Conservation (phyloP, 2,113 vertebrate genomes). For the Petrocephalus microphthalmus region DNA sequence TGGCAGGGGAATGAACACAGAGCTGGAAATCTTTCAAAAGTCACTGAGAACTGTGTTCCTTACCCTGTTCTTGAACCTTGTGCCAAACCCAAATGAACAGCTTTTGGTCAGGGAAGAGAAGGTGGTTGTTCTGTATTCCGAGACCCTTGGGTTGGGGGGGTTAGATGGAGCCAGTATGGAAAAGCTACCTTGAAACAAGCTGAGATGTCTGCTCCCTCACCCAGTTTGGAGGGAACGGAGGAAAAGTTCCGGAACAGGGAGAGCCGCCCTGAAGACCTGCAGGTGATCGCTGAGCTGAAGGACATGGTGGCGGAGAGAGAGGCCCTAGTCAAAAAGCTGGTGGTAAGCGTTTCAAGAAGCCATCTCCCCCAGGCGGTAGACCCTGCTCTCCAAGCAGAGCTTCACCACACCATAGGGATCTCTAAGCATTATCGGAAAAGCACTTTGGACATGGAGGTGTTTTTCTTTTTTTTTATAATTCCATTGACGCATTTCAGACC, state of each 20-base stretch:
- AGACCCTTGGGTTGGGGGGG: neutral
- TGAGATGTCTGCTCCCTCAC: neutral
- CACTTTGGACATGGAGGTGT: neutral
- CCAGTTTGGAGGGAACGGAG: constrained; percentile 91
- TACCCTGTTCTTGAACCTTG: neutral
- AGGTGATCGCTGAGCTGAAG: constrained; percentile 91
- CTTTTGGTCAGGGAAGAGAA: neutral
- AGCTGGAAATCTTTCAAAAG: neutral
- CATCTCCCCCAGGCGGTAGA: neutral
- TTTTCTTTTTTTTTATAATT: neutral
- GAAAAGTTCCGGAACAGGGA: constrained; percentile 92
- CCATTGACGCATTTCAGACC: neutral
- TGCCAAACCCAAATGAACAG: neutral
- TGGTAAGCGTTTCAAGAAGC: constrained; percentile 66
- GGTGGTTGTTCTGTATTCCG: neutral
- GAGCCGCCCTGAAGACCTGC: constrained; percentile 87
- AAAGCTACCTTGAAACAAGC: neutral
- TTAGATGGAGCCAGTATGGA: neutral
- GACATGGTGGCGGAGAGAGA: constrained; percentile 92
- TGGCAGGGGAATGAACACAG: neutral
- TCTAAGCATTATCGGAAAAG: neutral
- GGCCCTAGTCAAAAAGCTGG: constrained; percentile 92
- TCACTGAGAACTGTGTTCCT: neutral
- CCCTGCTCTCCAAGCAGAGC: neutral
- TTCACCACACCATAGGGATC: neutral